Conservation (phyloP, 1,140 invertebrate species). For the Caenorhabditis latens region DNA sequence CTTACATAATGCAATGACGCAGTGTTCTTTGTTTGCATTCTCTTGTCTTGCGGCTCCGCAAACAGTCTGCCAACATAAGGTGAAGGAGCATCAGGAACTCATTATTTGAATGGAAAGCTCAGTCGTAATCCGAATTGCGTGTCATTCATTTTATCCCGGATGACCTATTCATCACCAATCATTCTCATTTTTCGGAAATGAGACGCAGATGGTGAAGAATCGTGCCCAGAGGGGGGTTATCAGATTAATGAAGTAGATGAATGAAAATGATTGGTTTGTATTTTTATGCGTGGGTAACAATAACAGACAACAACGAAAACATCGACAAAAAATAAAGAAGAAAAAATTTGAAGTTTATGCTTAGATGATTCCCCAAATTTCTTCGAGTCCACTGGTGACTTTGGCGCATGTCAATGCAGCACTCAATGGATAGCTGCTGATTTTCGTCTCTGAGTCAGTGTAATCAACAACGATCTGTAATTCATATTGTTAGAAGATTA, state of each 20-base stretch:
- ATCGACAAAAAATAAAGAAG: slow-evolving; percentile 7
- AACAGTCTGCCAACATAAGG: slow-evolving; percentile 36
- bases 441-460: slow-evolving; percentile 89
- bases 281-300: slow-evolving; percentile 23
- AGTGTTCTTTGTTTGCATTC: slow-evolving; percentile 26
- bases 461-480: slow-evolving; percentile 88
- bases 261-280: slow-evolving; percentile 1
- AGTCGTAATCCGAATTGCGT: slow-evolving; percentile 30
- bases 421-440: slow-evolving; percentile 95
- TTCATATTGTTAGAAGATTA: slow-evolving; percentile 60
- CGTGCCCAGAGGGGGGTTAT: background rate
- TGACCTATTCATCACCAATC: background rate
- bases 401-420: slow-evolving; percentile 95
- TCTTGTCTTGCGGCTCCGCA: slow-evolving; percentile 6
- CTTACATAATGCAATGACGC: slow-evolving; percentile 42
- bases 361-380: slow-evolving; percentile 87
- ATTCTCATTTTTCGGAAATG: background rate
- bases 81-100: background rate
- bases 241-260: background rate
- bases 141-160: background rate
- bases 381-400: slow-evolving; percentile 95
- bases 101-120: background rate
- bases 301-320: slow-evolving; percentile 51
- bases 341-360: slow-evolving; percentile 78
- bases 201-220: slow-evolving; percentile 7